Base-by-base conservation (phyloP, 2,888 invertebrate species). In the Tineola bisselliella region DNA sequence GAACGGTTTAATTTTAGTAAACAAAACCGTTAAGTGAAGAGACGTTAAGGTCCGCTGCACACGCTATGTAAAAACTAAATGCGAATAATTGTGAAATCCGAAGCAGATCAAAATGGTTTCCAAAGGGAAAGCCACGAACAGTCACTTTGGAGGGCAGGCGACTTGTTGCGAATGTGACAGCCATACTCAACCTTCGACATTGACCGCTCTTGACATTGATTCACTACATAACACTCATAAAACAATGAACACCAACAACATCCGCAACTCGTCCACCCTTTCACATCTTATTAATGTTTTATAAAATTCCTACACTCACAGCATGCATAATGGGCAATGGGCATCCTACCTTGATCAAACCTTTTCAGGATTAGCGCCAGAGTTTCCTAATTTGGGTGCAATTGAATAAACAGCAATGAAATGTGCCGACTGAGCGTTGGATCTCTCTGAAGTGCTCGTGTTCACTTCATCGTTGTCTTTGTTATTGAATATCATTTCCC, bases 401-500 rank as follows among this genome's bases (percentile, higher is more conserved):
- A 48, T 18, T 13, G 48, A 18, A 48, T 48, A 48, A 18, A 48
- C 48, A 48, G 48, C 15, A 11, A 48, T 48, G 15, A 10, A 25
- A 19, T 56, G 19, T 8, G 56, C 8, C 3, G 56, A 18, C 11
- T 17, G 2, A n/a, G 11, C 11, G 1, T 4, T 8, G 10, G 56
- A n/a, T 6, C 19, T 17, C 25, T 13, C 56, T 15, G 11, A 11
- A 56, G 52, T 11, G 8, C 25, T 30, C 0, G 65, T 61, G 18
- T 74, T 70, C 0, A 76, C 71, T n/a, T 31, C 38, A 2, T 38
- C n/a, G 38, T 38, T 12, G n/a, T 48, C 17, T 17, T 75, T 59
- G 1, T 75, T 64, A 57, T 82, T 74, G 63, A 77, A 81, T 1
- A 69, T 65, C 13, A 79, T 66, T 62, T 80, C 76, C 77, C 83